These are phyloP conservation scores for Troilus luridus DNA, from an alignment of 2,888 invertebrate genomes.

Conservation along the genomic window DNA sequence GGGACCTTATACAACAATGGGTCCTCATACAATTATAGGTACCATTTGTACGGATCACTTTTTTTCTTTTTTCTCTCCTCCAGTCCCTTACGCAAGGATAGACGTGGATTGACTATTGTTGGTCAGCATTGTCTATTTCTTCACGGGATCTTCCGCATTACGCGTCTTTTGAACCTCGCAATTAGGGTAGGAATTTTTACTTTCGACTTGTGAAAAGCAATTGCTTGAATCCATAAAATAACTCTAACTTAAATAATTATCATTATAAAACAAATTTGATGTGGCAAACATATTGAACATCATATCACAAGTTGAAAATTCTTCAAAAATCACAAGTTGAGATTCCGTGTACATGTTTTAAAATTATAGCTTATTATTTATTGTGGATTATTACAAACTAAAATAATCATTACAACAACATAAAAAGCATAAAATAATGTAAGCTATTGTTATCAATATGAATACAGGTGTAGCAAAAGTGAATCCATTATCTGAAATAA, in stretches of 20 bases:
- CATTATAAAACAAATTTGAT: neutral
- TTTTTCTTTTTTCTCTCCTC: neutral
- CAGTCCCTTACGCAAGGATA: constrained; percentile 5
- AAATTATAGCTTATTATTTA: no score
- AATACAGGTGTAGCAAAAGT: no score
- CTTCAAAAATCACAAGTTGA: no score
- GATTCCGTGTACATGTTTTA: no score
- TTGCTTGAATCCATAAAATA: neutral
- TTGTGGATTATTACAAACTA: no score
- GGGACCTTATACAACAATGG: constrained; percentile 10
- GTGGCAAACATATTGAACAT: no score
- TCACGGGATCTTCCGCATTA: constrained; percentile 24
- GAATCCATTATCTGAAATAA: no score
- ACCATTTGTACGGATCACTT: constrained; percentile 24
- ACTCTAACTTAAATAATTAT: constrained; percentile 4
- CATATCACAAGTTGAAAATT: no score
- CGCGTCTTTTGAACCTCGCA: neutral
- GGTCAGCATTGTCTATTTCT: constrained; percentile 39
- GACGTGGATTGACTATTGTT: constrained; percentile 24
- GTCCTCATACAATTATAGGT: neutral
- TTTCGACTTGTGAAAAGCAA: neutral
- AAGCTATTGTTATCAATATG: no score
- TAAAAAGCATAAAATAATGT: no score
- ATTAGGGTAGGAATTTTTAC: neutral
- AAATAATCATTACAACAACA: no score